Evolutionary conservation across 2,888 invertebrate species (phyloP).

Genomic region (Chironomus riparius): DNA sequence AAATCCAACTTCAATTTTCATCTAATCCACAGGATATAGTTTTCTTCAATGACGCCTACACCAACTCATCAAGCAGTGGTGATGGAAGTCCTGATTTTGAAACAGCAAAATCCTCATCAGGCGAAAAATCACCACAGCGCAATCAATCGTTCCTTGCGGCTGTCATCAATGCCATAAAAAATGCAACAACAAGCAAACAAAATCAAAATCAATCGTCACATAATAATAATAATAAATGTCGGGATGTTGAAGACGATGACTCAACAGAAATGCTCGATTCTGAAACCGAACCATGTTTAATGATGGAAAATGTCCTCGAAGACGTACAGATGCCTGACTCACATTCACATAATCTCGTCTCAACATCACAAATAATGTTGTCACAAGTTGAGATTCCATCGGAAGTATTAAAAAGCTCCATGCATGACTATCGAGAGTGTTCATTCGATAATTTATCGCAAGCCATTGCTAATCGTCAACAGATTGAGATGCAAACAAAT

Average conservation of each 20-base stretch:
- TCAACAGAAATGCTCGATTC: constrained; percentile 72
- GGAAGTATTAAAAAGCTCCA: constrained; percentile 34
- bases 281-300: constrained; percentile 72
- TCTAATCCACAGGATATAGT: constrained; percentile 52
- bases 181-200: constrained; percentile 42
- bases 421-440: constrained; percentile 31
- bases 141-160: constrained; percentile 62
- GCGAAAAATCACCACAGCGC: constrained; percentile 49
- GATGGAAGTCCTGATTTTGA: constrained; percentile 56
- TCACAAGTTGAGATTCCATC: constrained; percentile 44
- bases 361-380: constrained; percentile 48
- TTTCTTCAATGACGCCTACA: constrained; percentile 67
- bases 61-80: constrained; percentile 59
- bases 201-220: constrained; percentile 26
- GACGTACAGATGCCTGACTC: constrained; percentile 56
- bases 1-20: no score
- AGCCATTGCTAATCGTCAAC: constrained; percentile 64
- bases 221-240: constrained; percentile 34
- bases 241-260: constrained; percentile 50
- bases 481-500: constrained; percentile 48
- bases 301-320: constrained; percentile 68
- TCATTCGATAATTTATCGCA: constrained; percentile 70
- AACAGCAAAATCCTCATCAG: constrained; percentile 31
- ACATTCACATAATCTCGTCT: constrained; percentile 58
- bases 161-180: constrained; percentile 60